phyloP scores from a whole-genome alignment of 2,888 invertebrate genomes.

The Drosophila anceps region DNA sequence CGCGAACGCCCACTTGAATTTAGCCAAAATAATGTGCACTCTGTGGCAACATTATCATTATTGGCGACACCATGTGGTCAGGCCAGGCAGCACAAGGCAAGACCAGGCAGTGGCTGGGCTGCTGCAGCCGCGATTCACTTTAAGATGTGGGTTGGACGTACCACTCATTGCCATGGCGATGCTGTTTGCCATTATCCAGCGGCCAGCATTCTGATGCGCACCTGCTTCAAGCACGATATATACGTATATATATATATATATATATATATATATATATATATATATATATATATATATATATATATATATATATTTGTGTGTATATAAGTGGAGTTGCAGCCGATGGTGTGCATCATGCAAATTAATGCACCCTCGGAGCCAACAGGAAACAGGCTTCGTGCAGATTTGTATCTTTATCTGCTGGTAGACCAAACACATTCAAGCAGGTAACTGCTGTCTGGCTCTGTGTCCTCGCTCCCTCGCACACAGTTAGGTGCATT shows the following conservation, averaged over 20 bases:
- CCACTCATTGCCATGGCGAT: constrained; percentile 45
- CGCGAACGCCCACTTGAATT: constrained; percentile 69
- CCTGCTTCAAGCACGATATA: constrained; percentile 54
- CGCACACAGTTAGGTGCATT: constrained; percentile 76
- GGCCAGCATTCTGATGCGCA: constrained; percentile 44
- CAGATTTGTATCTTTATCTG: constrained; percentile 81
- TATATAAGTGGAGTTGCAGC: constrained; percentile 50
- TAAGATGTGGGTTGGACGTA: constrained; percentile 66
- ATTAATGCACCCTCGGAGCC: constrained; percentile 80
- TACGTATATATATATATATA: neutral
- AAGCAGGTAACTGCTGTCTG: constrained; percentile 67
- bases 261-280: neutral
- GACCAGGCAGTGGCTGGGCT: constrained; percentile 4
- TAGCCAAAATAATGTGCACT: constrained; percentile 49
- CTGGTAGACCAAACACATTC: constrained; percentile 59
- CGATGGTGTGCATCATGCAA: constrained; percentile 78
- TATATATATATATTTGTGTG: neutral
- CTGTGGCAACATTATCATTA: constrained; percentile 64
- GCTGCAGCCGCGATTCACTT: constrained; percentile 58
- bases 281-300: constrained; percentile 20
- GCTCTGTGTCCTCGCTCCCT: constrained; percentile 44
- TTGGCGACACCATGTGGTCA: constrained; percentile 57
- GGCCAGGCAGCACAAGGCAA: constrained; percentile 1
- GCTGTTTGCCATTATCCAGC: constrained; percentile 66
- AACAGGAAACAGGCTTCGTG: constrained; percentile 81